Percentiles rank a stretch among this genome's conserved stretches.
These are phyloP conservation scores for Trichacis sp. DNA, from an alignment of 2,888 invertebrate species.

Conservation along the genomic window DNA sequence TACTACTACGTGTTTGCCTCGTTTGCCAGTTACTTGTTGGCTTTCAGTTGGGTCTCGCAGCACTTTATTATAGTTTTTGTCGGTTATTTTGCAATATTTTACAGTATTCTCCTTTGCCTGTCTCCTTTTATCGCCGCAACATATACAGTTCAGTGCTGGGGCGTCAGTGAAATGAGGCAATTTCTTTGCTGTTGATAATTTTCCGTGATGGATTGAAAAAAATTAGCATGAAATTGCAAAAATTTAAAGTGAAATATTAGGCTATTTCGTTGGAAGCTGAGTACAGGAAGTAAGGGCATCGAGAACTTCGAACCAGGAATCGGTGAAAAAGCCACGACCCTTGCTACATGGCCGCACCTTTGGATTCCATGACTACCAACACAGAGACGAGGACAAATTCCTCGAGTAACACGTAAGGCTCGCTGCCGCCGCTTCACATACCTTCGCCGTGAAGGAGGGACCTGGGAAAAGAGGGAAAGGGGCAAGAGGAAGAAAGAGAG, in stretches of 20 bases:
- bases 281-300: not conserved
- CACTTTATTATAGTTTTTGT: no score
- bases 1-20: slow-evolving; percentile 47
- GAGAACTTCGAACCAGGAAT: not conserved
- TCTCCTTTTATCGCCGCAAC: not conserved
- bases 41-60: no score
- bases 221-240: no score
- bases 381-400: slow-evolving; percentile 41
- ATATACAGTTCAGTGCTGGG: no score
- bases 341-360: slow-evolving; percentile 55
- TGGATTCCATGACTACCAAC: slow-evolving; percentile 56
- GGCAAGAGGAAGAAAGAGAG: slow-evolving; percentile 33
- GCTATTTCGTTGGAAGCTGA: not conserved
- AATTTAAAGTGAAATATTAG: not conserved
- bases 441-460: slow-evolving; percentile 41
- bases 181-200: no score
- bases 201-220: no score
- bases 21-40: no score
- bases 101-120: slow-evolving; percentile 9
- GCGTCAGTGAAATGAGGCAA: no score
- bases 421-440: slow-evolving; percentile 28
- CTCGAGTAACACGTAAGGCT: slow-evolving; percentile 28
- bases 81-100: slow-evolving; percentile 50
- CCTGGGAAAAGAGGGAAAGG: slow-evolving; percentile 41
- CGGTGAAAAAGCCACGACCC: slow-evolving; percentile 39